Evolutionary conservation across 2,797 vertebrate species (phyloP).

Genomic region (Macropus fuliginosus): DNA sequence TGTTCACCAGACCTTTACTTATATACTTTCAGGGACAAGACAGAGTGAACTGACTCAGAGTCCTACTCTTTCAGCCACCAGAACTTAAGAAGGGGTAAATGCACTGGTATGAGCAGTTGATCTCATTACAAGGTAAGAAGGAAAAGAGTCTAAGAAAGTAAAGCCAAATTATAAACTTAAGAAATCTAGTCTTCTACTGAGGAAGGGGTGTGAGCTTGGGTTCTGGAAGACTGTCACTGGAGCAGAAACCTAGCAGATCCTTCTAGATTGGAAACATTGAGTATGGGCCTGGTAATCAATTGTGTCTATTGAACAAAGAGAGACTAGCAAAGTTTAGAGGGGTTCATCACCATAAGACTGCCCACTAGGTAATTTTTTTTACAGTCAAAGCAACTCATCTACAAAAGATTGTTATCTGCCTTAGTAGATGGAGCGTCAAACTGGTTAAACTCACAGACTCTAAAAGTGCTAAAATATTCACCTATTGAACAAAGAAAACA

Average conservation of each 20-base stretch:
- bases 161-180: background rate
- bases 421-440: background rate
- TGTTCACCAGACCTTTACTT: background rate
- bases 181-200: background rate
- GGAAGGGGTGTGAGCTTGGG: background rate
- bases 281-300: background rate
- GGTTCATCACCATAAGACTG: background rate
- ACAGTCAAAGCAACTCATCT: background rate
- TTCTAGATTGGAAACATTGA: background rate
- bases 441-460: background rate
- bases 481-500: no score
- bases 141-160: background rate
- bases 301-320: background rate
- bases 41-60: background rate
- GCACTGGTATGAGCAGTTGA: background rate
- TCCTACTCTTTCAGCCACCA: background rate
- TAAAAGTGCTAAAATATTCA: background rate
- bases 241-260: background rate
- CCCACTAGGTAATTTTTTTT: background rate
- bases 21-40: background rate
- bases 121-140: background rate
- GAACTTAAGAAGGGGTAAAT: background rate
- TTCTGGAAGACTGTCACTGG: background rate
- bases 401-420: background rate
- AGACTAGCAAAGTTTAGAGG: background rate